Evolutionary conservation across 2,888 invertebrate genomes (phyloP).

Genomic region (Punctoribates punctum): DNA sequence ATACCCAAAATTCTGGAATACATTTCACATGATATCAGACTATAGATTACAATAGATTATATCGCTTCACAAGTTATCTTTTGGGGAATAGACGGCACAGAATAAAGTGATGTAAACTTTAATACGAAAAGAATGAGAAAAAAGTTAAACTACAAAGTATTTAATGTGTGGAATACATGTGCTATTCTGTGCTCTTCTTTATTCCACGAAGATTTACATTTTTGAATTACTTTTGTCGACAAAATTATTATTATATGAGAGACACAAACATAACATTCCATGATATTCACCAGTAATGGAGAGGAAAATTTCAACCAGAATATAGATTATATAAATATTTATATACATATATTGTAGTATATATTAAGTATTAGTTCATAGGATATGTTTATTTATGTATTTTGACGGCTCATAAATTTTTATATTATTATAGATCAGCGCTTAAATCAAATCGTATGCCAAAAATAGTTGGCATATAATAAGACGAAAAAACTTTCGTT

Average conservation of each 20-base stretch:
- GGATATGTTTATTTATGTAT: slow-evolving; percentile 25
- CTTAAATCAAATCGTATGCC: background rate
- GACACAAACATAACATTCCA: background rate
- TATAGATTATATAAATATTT: background rate
- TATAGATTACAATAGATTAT: too few species aligned
- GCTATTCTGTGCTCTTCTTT: background rate
- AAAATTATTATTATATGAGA: background rate
- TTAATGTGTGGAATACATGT: background rate
- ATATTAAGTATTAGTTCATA: slow-evolving; percentile 15
- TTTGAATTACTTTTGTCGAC: background rate
- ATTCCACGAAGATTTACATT: background rate
- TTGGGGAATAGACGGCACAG: too few species aligned
- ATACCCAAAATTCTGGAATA: too few species aligned
- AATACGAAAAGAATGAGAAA: background rate
- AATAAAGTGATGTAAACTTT: too few species aligned
- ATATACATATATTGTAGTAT: background rate
- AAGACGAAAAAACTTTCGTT: background rate
- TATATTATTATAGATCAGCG: slow-evolving; percentile 7
- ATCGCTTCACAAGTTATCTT: too few species aligned
- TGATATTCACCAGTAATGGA: background rate
- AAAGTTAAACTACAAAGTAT: background rate
- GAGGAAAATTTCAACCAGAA: background rate
- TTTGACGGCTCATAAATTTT: slow-evolving; percentile 30
- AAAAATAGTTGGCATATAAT: background rate
- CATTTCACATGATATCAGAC: too few species aligned